Conservation (phyloP, 2,797 vertebrate species). For the Hafferia zeledoni region DNA sequence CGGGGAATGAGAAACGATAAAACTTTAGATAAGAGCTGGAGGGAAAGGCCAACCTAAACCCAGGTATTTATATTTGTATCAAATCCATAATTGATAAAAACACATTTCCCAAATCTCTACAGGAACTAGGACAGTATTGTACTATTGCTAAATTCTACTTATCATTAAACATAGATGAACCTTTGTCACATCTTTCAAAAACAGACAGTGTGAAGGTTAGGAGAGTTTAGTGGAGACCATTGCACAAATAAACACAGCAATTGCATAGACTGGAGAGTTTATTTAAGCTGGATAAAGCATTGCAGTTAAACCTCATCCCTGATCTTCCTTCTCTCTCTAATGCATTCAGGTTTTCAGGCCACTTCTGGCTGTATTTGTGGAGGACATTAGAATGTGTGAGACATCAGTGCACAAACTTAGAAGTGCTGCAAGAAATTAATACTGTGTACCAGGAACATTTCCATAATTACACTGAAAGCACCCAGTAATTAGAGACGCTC, state of each 20-base stretch:
- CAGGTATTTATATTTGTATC: background rate
- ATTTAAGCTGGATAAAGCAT: background rate
- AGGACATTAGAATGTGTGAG: background rate
- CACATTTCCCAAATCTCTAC: background rate
- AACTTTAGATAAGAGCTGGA: background rate
- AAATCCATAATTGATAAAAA: background rate
- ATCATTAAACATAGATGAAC: background rate
- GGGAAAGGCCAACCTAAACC: background rate
- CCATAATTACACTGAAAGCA: constrained; percentile 50
- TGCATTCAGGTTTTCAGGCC: background rate
- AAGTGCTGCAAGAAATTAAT: background rate
- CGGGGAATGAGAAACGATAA: background rate
- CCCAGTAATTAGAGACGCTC: constrained; percentile 49
- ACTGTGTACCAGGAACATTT: background rate
- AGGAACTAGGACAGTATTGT: background rate
- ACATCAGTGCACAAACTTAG: background rate
- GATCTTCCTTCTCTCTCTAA: background rate
- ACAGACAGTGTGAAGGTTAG: background rate
- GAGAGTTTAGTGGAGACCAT: background rate
- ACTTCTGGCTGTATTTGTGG: background rate
- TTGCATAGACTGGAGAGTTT: background rate
- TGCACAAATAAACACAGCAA: background rate
- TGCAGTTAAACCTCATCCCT: background rate
- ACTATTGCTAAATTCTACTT: background rate
- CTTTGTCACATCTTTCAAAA: background rate